Conservation (phyloP, 2,113 vertebrate species). For the Alligator mississippiensis region DNA sequence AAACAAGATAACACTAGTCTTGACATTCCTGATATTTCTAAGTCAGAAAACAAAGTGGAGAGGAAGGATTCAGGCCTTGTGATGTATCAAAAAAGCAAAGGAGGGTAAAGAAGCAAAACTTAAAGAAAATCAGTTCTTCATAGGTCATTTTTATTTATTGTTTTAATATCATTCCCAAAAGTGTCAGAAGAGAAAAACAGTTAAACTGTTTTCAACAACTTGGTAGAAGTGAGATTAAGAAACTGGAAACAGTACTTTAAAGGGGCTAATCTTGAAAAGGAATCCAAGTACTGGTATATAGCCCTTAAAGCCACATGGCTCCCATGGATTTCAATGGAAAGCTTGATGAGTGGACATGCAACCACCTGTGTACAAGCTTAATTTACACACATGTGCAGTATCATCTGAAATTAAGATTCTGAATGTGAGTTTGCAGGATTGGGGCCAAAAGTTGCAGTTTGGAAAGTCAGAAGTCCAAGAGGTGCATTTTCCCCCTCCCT, state of each 20-base stretch:
- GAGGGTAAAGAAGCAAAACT: background rate
- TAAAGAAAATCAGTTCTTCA: background rate
- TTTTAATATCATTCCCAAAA: background rate
- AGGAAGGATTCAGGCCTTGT: background rate
- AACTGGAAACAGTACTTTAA: background rate
- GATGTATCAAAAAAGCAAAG: conserved; percentile 4
- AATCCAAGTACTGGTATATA: background rate
- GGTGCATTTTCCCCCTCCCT: background rate
- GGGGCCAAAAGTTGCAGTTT: background rate
- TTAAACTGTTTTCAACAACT: background rate
- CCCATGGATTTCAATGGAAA: background rate
- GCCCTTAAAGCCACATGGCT: background rate
- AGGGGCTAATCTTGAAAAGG: background rate
- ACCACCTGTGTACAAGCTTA: background rate
- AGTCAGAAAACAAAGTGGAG: background rate
- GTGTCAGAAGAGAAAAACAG: background rate
- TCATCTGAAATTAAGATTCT: background rate
- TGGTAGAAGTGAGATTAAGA: background rate
- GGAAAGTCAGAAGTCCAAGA: background rate
- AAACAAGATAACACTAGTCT: background rate
- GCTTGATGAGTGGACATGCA: background rate
- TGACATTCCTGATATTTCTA: conserved; percentile 23
- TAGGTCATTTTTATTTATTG: background rate
- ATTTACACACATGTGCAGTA: background rate
- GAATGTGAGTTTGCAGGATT: background rate